A percentile compares a stretch with the other conserved stretches of the same genome.
Evolutionary conservation across 2,797 vertebrate species (phyloP).

Genomic region (Neosilurus mollespiculum): DNA sequence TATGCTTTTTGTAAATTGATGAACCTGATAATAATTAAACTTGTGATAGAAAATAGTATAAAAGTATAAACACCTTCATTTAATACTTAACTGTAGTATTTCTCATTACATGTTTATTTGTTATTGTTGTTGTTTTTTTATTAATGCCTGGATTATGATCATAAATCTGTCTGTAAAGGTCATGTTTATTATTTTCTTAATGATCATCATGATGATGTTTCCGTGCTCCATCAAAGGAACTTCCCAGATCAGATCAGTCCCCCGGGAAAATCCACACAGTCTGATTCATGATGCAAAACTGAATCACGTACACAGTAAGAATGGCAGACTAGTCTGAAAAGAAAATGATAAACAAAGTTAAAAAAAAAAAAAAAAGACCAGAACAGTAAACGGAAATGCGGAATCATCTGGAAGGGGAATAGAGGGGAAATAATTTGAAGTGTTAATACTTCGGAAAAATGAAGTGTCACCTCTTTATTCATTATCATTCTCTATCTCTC

Average conservation of each 20-base stretch:
- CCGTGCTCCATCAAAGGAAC: background rate
- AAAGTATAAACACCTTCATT: background rate
- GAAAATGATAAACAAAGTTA: background rate
- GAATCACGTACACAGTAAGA: background rate
- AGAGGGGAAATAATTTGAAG: background rate
- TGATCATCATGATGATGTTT: background rate
- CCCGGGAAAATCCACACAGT: background rate
- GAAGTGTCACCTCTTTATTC: background rate
- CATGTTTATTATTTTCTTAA: background rate
- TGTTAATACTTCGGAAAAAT: background rate
- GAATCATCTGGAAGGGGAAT: background rate
- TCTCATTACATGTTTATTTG: background rate
- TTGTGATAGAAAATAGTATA: background rate
- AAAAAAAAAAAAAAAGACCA: background rate
- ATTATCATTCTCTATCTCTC: background rate
- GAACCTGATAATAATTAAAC: too few relatives aligned
- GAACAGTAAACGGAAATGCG: background rate
- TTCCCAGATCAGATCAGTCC: background rate
- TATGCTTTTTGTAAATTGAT: too few relatives aligned
- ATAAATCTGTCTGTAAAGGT: background rate
- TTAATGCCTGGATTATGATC: background rate
- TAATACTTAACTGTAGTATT: background rate
- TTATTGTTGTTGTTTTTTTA: background rate
- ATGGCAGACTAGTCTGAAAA: background rate
- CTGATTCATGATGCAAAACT: background rate